Evolutionary conservation across 2,888 invertebrate species (phyloP), one percentile per base, ranked within the genome.

Genomic region (Philereme vetulata): DNA sequence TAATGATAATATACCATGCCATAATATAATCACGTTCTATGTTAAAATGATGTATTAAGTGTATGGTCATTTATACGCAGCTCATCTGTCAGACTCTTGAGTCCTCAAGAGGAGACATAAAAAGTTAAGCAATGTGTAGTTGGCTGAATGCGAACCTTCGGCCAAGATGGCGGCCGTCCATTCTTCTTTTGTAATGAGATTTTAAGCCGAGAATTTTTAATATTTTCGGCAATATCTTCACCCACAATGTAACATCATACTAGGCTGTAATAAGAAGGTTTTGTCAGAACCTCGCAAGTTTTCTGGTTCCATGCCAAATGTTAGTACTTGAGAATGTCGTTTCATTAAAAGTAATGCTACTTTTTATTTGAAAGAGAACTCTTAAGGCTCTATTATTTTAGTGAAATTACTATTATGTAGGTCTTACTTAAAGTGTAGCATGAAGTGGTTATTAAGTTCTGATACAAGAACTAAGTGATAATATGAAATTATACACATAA

Each of bases 301-400:
- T 62, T 47, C 40, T 56, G 58, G 57, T 54, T 64, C 40, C 48
- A 11, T 45, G 60, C 56, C 60, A 56, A 60, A 64, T 57, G 60
- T 49, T 51, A 48, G 56, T 51, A 60, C 60, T 64, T 51, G 46
- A 59, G 40, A 60, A 57, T 64, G 60, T 49, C 60, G 54, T 57
- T 60, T 60, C 51, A 57, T 64, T 64, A 60, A 54, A 64, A 64
- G 34, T 60, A 64, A 64, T 49, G 54, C 35, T 54, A 44, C 50
- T 55, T 56, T 56, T 64, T 43, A 51, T 57, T 63, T 56, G 36
- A 49, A 52, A 50, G 7, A 55, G 51, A 58, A 55, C 45, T 51
- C 33, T 50, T 36, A 54, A 33, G 32, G 46, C 51, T 53, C 36
- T 38, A 44, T 52, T 60, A 57, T 48, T 62, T 62, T 40, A 62